Base-by-base conservation (phyloP, 2,113 vertebrate species). In the Datnioides undecimradiatus region DNA sequence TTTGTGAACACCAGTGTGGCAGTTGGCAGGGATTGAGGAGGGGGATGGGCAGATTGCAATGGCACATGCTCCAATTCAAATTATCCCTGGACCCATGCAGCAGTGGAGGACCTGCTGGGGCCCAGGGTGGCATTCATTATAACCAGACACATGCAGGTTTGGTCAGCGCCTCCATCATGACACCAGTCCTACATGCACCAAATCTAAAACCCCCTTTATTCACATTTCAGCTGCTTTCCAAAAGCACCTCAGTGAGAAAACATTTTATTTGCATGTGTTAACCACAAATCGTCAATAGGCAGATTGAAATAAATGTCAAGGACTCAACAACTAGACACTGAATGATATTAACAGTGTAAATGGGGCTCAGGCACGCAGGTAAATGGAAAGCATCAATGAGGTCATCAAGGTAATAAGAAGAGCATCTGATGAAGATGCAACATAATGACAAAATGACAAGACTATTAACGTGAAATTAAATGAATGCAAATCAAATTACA, bases 61-160 rank as follows among this genome's bases (percentile, higher is more conserved):
- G 93, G 92, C 93, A 93, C 92, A 93, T 93, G 91, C 90, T 92
- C 90, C 84, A 84, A 91, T 91, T 92, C 90, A 91, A 93, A 92
- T 92, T 91, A 93, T 93, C 90, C 91, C 82, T 87, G 90, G 89
- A 92, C 92, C 88, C 89, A 78, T 89, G 84, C 87, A 92, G 90
- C 87, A 87, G 79, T 83, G 77, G 71, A 91, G 91, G 91, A 92
- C 88, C 92, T 87, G 92, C 88, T 90, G 90, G 89, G 90, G 88
- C 91, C 91, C 90, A 73, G 90, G 81, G 87, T 92, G 91, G 89
- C 85, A 89, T 91, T 92, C 87, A 90, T 92, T 91, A 88, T 74
- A 89, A 66, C 81, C 87, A 90, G 85, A 90, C 86, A 85, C 90
- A 86, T 72, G 79, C 87, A 81, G 87, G 87, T 88, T 88, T 79